Evolutionary conservation across 2,113 vertebrate genomes (phyloP).

Genomic region (Pangasianodon hypophthalmus): DNA sequence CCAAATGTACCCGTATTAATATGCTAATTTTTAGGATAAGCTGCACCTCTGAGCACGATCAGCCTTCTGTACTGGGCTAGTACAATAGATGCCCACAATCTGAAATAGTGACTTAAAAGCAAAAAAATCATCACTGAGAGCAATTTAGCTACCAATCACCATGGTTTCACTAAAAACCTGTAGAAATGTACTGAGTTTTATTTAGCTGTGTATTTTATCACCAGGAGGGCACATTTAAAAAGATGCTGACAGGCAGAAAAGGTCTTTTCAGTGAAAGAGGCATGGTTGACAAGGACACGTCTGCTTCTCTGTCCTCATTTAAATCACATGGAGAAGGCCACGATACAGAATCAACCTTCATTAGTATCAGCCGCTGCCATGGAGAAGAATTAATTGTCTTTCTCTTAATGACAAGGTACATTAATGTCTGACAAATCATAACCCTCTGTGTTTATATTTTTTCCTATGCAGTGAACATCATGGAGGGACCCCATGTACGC

Average conservation of each 20-base stretch:
- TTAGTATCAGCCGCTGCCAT: constrained; percentile 54
- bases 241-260: constrained; percentile 48
- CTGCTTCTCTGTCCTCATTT: constrained; percentile 54
- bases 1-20: neutral
- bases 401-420: constrained; percentile 49
- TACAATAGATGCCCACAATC: neutral
- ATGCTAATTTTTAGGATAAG: neutral
- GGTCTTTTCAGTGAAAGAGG: constrained; percentile 37
- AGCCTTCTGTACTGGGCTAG: neutral
- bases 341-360: constrained; percentile 52
- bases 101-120: neutral
- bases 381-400: constrained; percentile 52
- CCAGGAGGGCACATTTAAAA: constrained; percentile 22
- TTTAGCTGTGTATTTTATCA: constrained; percentile 39
- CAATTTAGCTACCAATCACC: neutral
- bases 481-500: neutral
- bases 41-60: neutral
- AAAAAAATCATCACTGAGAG: neutral
- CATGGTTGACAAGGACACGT: constrained; percentile 54
- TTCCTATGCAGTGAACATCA: constrained; percentile 18
- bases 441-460: constrained; percentile 47
- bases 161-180: neutral
- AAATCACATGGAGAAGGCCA: constrained; percentile 57
- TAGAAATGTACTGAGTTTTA: constrained; percentile 17
- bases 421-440: constrained; percentile 48